Evolutionary conservation across 2,797 vertebrate genomes (phyloP).

Genomic region (Anguilla anguilla): DNA sequence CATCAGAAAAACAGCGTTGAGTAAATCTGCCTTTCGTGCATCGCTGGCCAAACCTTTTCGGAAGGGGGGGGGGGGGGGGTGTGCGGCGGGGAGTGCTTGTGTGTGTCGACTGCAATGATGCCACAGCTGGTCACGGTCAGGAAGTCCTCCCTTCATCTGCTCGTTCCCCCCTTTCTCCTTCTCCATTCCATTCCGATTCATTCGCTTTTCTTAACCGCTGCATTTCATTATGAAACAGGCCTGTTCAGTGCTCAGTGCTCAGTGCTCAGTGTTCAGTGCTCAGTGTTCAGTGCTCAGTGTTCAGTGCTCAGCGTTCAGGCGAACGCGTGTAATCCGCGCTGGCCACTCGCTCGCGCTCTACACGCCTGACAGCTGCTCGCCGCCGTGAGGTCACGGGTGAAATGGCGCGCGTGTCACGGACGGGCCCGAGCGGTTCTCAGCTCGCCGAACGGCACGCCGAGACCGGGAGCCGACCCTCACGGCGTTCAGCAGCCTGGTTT

Average conservation of each 20-base stretch:
- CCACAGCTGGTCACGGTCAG: background rate
- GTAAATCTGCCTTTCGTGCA: background rate
- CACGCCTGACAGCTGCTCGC: background rate
- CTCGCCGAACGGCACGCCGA: background rate
- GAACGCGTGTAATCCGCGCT: background rate
- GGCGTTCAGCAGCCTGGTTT: background rate
- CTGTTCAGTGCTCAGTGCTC: background rate
- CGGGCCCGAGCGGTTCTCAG: slow-evolving; percentile 22
- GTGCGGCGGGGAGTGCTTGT: background rate
- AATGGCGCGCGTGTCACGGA: slow-evolving; percentile 9
- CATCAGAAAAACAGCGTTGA: background rate
- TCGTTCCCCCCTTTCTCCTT: background rate
- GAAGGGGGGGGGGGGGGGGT: background rate
- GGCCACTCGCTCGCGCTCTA: background rate
- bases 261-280: no score
- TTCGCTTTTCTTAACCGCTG: background rate
- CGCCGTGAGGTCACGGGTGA: background rate
- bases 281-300: no score
- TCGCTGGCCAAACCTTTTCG: background rate
- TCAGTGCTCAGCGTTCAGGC: background rate
- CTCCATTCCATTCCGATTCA: background rate
- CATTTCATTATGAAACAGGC: background rate
- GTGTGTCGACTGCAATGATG: background rate
- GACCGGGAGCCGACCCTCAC: background rate
- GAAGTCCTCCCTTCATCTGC: background rate